Evolutionary conservation across 1,140 invertebrate species (phyloP).

Genomic region (Habropoda laboriosa): DNA sequence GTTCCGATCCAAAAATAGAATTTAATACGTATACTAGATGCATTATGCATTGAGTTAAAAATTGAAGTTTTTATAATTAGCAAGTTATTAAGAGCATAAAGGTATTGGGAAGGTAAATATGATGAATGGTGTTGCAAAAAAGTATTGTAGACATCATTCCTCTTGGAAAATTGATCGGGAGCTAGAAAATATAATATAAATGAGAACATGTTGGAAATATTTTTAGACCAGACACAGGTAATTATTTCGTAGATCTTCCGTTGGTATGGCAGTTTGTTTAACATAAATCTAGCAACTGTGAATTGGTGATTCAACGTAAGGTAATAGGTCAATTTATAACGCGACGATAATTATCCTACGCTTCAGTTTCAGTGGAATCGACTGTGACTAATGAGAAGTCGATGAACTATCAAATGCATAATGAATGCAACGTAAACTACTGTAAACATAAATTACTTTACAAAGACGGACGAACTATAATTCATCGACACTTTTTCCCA

Average conservation of each 20-base stretch:
- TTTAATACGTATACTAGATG: no score
- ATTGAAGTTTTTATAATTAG: no score
- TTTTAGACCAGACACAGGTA: neutral
- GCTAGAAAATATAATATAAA: neutral
- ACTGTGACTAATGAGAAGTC: conserved; percentile 27
- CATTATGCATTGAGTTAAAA: no score
- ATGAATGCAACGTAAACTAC: conserved; percentile 21
- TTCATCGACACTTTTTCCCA: conserved; percentile 5
- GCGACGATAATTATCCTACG: conserved; percentile 24
- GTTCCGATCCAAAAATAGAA: no score
- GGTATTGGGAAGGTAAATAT: no score
- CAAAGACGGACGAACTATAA: conserved; percentile 27
- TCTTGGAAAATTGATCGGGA: neutral
- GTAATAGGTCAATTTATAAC: conserved; percentile 21
- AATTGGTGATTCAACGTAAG: neutral
- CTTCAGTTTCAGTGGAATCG: neutral
- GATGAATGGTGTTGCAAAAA: no score
- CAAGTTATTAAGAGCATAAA: no score
- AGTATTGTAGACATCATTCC: no score
- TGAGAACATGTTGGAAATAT: neutral
- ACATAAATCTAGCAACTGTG: neutral
- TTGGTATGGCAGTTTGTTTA: neutral
- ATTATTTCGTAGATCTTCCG: neutral
- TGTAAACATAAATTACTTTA: conserved; percentile 46
- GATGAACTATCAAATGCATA: conserved; percentile 20